Evolutionary conservation across 2,888 invertebrate genomes (phyloP).

Genomic region (Protonemura montana): DNA sequence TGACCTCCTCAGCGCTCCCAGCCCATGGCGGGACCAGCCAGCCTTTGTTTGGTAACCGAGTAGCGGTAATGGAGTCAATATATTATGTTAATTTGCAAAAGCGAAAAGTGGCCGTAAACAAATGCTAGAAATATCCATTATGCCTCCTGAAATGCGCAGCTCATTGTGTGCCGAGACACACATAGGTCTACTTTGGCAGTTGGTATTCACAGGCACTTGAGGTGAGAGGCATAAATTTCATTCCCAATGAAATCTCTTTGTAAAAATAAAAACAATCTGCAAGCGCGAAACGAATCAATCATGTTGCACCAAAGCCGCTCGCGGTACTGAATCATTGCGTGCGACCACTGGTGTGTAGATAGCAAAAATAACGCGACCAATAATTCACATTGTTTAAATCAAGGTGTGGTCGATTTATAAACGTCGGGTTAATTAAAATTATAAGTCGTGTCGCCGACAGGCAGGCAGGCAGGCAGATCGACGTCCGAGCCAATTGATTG

Average conservation of each 20-base stretch:
- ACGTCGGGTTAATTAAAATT: conserved; percentile 2
- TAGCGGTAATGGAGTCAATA: neutral
- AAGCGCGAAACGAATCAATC: neutral
- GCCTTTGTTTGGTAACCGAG: neutral
- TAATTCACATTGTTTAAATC: conserved; percentile 4
- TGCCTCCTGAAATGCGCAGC: neutral
- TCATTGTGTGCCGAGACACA: neutral
- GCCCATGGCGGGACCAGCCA: neutral
- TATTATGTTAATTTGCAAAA: neutral
- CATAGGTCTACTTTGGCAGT: no score
- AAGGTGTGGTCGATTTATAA: conserved; percentile 12
- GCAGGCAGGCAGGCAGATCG: neutral
- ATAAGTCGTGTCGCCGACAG: neutral
- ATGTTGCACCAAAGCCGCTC: neutral
- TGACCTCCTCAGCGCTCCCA: neutral
- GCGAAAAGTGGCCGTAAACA: neutral
- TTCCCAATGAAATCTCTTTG: neutral
- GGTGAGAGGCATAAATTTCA: neutral
- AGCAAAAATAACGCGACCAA: neutral
- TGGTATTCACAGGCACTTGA: neutral
- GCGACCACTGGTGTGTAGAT: neutral
- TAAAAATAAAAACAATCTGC: no score
- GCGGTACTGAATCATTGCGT: neutral
- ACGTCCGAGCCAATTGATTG: neutral
- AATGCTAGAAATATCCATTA: conserved; percentile 7